Evolutionary conservation across 2,888 invertebrate species (phyloP), one percentile per base, ranked within the genome.

Genomic region (Hetaerina titia): DNA sequence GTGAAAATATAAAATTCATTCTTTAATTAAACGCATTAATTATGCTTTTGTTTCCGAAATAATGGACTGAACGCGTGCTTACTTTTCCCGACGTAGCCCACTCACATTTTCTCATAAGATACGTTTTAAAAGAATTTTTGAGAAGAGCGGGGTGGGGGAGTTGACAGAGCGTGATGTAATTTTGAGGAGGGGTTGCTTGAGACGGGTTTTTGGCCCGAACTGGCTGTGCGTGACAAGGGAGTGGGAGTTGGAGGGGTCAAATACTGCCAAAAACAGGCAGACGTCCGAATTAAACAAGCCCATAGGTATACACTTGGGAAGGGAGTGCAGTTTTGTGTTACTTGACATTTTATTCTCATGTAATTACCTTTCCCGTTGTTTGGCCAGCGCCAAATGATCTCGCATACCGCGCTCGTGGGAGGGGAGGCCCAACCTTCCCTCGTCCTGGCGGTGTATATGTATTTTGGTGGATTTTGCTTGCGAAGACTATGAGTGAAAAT

Each of bases 81-180:
- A 9, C 25, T 13, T 25, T 25, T 25, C 8, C 4, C 13, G 74
- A 25, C 74, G 25, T 9, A 74, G 74, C 11, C 74, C 7, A 4
- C 25, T 25, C 9, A 22, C 17, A 22, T 25, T 74, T 9, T 74
- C 74, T 74, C 74, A 7, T 25, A 25, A 25, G 25, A 25, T 74
- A 74, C 25, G 25, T 13, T 25, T 25, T 8, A 74, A 74, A 25
- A 74, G 25, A 25, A 9, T 74, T 74, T 74, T 74, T 19, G 25
- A 74, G 74, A 7, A 25, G 74, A 25, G 25, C n/a, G 25, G 74
- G n/a, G 74, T 74, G 25, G 19, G 74, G 25, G 13, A 74, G 74
- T 74, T 74, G 74, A 74, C 74, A 74, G 74, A n/a, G 25, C 74
- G 25, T 74, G 74, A 74, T 74, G 74, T 74, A 74, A 74, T 74